Percentiles rank a stretch among this genome's conserved stretches.
Conservation (phyloP, 2,797 vertebrate species). For the Hemitrygon akajei region DNA sequence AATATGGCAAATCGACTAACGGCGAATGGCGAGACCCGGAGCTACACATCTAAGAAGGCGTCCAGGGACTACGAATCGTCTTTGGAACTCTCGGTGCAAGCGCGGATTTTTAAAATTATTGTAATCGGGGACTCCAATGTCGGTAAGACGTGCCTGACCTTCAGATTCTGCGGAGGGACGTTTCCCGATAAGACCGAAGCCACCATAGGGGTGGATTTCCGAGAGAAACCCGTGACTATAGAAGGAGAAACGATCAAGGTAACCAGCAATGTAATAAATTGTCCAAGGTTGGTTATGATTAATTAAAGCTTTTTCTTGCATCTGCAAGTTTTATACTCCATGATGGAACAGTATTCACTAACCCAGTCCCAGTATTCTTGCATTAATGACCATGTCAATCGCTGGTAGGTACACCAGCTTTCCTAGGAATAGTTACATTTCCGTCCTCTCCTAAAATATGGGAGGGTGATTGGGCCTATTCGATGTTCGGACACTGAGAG, state of each 20-base stretch:
- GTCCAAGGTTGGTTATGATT: not conserved
- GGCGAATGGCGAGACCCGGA: constrained; percentile 15
- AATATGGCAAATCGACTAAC: constrained; percentile 15
- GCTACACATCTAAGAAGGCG: constrained; percentile 4
- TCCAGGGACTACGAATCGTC: constrained; percentile 40
- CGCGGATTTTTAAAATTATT: constrained; percentile 85
- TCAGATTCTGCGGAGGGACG: constrained; percentile 81
- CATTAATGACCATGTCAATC: not conserved
- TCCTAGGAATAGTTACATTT: not conserved
- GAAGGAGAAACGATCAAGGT: constrained; percentile 89
- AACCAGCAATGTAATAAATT: constrained; percentile 41
- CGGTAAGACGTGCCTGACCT: constrained; percentile 87
- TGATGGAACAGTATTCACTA: not conserved
- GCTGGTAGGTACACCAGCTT: not conserved
- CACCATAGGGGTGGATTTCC: constrained; percentile 89
- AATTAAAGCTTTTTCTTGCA: no score
- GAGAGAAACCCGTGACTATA: constrained; percentile 80
- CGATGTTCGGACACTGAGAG: no score
- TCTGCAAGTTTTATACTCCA: not conserved
- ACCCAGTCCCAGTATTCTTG: not conserved
- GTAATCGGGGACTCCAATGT: constrained; percentile 89
- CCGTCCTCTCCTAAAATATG: not conserved
- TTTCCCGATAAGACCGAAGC: constrained; percentile 86
- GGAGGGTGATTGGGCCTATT: not conserved
- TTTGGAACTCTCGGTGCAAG: constrained; percentile 61